Evolutionary conservation across 23 tunicate species (phyloP).

Genomic region (Oikopleura vanhoeffeni): DNA sequence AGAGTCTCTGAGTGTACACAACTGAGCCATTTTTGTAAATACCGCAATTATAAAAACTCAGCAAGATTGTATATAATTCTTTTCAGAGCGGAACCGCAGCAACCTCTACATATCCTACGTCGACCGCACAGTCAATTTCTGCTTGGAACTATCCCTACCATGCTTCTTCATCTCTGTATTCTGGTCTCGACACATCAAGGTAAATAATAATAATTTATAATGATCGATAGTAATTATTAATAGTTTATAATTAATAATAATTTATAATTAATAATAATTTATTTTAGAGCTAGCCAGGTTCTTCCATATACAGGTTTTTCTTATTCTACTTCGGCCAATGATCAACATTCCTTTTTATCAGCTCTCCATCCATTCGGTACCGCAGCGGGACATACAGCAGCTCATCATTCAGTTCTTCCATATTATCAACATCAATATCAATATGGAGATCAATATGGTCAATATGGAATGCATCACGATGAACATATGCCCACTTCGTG

Average conservation of each 20-base stretch:
- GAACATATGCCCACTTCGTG: background rate
- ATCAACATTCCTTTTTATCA: background rate
- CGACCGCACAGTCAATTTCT: constrained; percentile 9
- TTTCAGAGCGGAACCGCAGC: background rate
- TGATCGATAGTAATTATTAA: no score
- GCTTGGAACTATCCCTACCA: constrained; percentile 15
- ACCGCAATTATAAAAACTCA: no score
- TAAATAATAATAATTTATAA: background rate
- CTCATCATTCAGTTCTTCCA: background rate
- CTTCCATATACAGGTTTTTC: constrained; percentile 14
- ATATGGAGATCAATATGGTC: constrained; percentile 9
- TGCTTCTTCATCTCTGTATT: background rate
- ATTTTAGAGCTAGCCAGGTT: background rate
- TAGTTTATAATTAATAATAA: background rate
- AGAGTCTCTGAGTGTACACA: no score
- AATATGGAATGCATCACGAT: constrained; percentile 2
- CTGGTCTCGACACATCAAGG: constrained; percentile 2
- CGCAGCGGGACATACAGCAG: background rate
- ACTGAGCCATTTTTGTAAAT: no score
- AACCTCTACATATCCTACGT: background rate
- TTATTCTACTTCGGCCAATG: background rate
- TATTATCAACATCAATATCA: background rate
- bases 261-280: background rate
- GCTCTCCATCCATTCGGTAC: constrained; percentile 8
- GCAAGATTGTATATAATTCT: no score